Conservation (phyloP, 1,140 invertebrate species). For the Micrasema minimum region DNA sequence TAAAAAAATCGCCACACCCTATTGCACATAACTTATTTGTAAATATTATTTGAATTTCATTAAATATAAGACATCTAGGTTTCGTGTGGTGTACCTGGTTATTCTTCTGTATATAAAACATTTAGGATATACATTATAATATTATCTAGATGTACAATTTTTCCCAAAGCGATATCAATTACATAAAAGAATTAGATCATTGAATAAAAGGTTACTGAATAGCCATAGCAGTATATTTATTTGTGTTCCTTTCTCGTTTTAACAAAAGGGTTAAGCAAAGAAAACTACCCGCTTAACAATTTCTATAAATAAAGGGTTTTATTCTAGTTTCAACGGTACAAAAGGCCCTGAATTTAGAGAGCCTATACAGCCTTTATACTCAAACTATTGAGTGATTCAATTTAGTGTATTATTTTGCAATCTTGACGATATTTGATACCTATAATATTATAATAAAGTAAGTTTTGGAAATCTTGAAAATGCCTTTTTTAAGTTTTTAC, state of each 20-base stretch:
- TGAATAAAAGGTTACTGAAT: constrained; percentile 6
- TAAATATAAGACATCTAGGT: no score
- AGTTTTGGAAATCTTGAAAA: no score
- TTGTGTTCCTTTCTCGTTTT: background rate
- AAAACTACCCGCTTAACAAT: constrained; percentile 26
- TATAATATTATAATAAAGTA: no score
- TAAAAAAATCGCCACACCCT: no score
- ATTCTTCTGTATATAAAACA: no score
- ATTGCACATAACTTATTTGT: no score
- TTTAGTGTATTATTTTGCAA: constrained; percentile 8
- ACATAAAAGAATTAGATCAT: background rate
- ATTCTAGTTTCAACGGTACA: constrained; percentile 8
- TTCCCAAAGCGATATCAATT: no score
- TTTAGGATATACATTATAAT: no score
- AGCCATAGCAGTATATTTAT: background rate
- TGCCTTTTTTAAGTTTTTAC: no score
- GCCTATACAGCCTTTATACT: constrained; percentile 22
- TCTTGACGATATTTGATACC: constrained; percentile 21
- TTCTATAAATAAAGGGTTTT: constrained; percentile 6
- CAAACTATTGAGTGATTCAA: constrained; percentile 9
- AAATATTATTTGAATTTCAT: no score
- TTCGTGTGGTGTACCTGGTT: no score
- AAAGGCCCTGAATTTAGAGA: constrained; percentile 4
- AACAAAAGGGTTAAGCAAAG: background rate
- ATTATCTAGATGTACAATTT: no score